Conservation (phyloP, 2,113 vertebrate genomes). For the Gymnarchus niloticus region DNA sequence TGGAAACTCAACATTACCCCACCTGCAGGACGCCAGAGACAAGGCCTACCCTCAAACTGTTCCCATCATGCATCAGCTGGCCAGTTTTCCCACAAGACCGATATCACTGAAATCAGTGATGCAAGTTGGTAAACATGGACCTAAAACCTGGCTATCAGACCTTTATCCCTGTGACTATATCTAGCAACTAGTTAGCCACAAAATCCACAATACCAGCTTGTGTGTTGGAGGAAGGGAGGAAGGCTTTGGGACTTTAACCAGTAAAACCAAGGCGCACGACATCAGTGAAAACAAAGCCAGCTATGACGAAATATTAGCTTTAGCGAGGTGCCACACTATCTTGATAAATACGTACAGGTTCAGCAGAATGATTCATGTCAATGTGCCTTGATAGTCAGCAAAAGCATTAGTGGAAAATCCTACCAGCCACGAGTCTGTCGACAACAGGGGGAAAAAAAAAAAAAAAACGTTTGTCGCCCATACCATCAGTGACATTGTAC, state of each 20-base stretch:
- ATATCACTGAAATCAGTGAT: background rate
- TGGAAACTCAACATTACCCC: background rate
- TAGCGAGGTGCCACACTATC: background rate
- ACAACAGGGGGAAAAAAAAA: too few relatives aligned
- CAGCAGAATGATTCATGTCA: background rate
- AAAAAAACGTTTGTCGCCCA: background rate
- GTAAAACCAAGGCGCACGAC: background rate
- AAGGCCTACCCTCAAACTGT: background rate
- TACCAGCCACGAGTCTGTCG: background rate
- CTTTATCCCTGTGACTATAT: background rate
- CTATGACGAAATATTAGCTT: background rate
- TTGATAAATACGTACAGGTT: background rate
- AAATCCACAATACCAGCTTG: background rate
- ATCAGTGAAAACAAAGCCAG: background rate
- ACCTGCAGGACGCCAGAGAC: background rate
- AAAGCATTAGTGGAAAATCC: background rate
- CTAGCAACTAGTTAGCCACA: background rate
- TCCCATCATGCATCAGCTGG: background rate
- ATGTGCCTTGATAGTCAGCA: background rate
- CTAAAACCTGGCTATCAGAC: background rate
- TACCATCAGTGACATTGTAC: background rate
- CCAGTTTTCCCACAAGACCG: background rate
- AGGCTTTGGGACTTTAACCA: background rate
- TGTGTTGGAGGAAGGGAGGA: background rate
- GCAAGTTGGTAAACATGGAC: background rate